Evolutionary conservation across 2,797 vertebrate species (phyloP).

Genomic region (Thaleichthys pacificus): DNA sequence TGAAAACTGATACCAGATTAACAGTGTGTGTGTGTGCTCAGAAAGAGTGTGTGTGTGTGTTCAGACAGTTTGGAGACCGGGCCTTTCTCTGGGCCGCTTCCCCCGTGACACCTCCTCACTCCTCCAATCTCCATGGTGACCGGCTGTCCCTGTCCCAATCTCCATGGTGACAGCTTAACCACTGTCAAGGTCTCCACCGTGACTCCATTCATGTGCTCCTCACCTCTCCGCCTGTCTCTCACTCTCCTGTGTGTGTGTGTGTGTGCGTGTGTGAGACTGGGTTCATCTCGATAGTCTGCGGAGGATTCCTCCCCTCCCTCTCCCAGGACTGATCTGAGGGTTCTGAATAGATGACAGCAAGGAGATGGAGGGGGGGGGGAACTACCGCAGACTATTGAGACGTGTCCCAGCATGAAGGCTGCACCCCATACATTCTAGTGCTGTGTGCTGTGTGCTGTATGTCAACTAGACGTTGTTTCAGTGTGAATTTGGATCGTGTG

Average conservation of each 20-base stretch:
- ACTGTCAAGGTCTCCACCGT: conserved; percentile 43
- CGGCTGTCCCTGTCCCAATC: conserved; percentile 14
- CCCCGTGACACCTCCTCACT: conserved; percentile 22
- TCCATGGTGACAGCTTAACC: conserved; percentile 42
- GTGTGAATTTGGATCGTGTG: background rate
- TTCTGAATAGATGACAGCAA: background rate
- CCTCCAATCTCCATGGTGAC: conserved; percentile 25
- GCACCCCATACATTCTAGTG: background rate
- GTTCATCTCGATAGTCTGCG: background rate
- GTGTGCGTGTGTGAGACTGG: conserved; percentile 22
- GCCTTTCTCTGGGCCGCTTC: conserved; percentile 28
- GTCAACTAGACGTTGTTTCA: no score
- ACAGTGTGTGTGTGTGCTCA: conserved; percentile 18
- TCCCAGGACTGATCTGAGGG: background rate
- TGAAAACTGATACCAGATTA: background rate
- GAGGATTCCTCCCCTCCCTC: background rate
- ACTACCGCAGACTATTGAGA: background rate
- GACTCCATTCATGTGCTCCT: conserved; percentile 72
- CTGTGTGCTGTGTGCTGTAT: conserved; percentile 16
- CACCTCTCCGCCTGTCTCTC: conserved; percentile 70
- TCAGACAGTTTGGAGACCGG: conserved; percentile 60
- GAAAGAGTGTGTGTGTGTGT: conserved; percentile 28
- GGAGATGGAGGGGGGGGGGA: background rate
- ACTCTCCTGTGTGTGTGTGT: conserved; percentile 31
- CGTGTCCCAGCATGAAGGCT: background rate